Evolutionary conservation across 2,113 vertebrate genomes (phyloP), one percentile per base, ranked within the genome.

Genomic region (Lepus europaeus): DNA sequence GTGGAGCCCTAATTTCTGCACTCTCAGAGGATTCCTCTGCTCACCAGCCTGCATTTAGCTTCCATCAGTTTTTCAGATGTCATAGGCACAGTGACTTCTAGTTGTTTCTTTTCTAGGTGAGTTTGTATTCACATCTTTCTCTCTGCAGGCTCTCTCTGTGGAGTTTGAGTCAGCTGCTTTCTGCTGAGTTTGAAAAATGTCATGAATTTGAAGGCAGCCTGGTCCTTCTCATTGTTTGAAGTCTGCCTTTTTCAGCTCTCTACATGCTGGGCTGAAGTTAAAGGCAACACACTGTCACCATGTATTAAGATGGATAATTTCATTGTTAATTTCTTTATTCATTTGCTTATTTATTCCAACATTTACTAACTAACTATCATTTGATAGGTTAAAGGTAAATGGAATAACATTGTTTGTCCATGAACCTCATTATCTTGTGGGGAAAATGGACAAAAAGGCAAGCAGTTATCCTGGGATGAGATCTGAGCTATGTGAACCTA

Each of bases 331-430:
- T 84, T 72, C 66, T 79, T 63, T 45, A 51, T 74, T 83, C 14
- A 17, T 68, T 19, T 22, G 84, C 73, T 51, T 11, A 39, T 8
- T 49, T 90, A 49, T 87, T 76, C 66, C 73, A 74, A 73, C 9
- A 64, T 25, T 87, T 92, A 53, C 51, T 33, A 88, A 79, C 31
- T 33, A 79, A 72, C 63, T 87, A 64, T 14, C n/a, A 80, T 73
- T 74, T 87, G 84, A 17, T 74, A n/a, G 27, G 33, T 85, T 91
- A 39, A n/a, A 56, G n/a, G n/a, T 53, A 80, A 93, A 39, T 56
- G 20, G 25, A 93, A 49, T 64, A 90, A 33, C 3, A 88, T 45
- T 7, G 29, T 51, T 61, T 64, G 64, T 23, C 31, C 31, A 66
- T 51, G 12, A 59, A 12, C 17, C 8, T 81, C 69, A n/a, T 49